phyloP scores from a whole-genome alignment of 2,113 vertebrate species.

The Dipodomys ordii region DNA sequence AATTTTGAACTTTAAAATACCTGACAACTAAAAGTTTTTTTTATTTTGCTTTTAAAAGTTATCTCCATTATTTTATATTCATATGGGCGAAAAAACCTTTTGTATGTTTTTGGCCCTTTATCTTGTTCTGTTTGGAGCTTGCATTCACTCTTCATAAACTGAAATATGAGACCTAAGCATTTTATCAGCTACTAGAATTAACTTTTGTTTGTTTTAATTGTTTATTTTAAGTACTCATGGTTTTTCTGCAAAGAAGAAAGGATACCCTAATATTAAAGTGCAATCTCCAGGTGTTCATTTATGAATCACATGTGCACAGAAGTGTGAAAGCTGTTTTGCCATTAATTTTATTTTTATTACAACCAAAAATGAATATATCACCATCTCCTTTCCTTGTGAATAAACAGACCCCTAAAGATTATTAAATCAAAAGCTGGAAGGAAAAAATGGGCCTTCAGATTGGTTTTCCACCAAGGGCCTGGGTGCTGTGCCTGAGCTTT shows the following conservation, averaged over 20 bases:
- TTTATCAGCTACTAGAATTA: slow-evolving; percentile 32
- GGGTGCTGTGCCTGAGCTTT: too few species aligned
- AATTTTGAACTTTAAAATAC: slow-evolving; percentile 29
- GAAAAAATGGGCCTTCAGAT: slow-evolving; percentile 20
- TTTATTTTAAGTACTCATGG: slow-evolving; percentile 17
- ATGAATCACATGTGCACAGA: neutral
- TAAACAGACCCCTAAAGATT: slow-evolving; percentile 41
- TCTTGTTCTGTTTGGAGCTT: slow-evolving; percentile 31
- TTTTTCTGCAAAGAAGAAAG: slow-evolving; percentile 50
- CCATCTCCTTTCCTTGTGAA: neutral
- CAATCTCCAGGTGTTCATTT: slow-evolving; percentile 36
- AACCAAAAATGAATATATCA: slow-evolving; percentile 44
- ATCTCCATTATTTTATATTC: slow-evolving; percentile 45
- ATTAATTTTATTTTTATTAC: slow-evolving; percentile 31
- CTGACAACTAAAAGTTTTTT: slow-evolving; percentile 52
- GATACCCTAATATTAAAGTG: slow-evolving; percentile 46
- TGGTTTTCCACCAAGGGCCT: neutral
- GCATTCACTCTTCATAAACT: neutral
- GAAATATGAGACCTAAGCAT: neutral
- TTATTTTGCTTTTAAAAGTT: slow-evolving; percentile 55
- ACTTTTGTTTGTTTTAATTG: neutral
- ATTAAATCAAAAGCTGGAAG: slow-evolving; percentile 53
- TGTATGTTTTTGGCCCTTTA: slow-evolving; percentile 1
- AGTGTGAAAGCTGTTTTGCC: slow-evolving; percentile 36
- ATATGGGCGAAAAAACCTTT: neutral